Evolutionary conservation across 1,140 invertebrate species (phyloP), one percentile per base, ranked within the genome.

Genomic region (Drosophila hydei): DNA sequence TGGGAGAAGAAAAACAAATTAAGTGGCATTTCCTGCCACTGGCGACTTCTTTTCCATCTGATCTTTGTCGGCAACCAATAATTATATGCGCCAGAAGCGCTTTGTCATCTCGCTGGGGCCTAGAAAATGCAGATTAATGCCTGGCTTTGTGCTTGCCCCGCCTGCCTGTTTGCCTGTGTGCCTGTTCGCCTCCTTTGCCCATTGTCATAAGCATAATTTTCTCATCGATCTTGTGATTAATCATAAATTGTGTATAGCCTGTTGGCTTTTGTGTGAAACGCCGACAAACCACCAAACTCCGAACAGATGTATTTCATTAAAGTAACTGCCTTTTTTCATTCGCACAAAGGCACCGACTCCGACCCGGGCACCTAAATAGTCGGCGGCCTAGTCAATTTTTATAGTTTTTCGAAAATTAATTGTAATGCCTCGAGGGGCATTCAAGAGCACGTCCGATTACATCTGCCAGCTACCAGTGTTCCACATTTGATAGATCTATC

Each of bases 161-260:
- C 27, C 75, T 48, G 21, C 40, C 40, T 12, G 50, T 9, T 21
- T 40, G 21, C 16, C 16, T 12, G 50, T 14, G 16, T 23, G 23
- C 42, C 64, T 18, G 25, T 70, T 43, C 18, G 60, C 38, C 47
- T 60, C 47, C 60, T 58, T 55, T 40, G 74, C 51, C 81, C 76
- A 83, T 87, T 87, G 81, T 87, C 78, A 81, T 88, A 85, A 68
- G 72, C 83, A 85, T 89, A 89, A 85, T 89, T 89, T 89, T 87
- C 85, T 78, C 85, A 89, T 89, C 85, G 85, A 89, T 89, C 85
- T 89, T 89, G 64, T 89, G 85, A 89, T 87, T 80, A 89, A 85
- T 90, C 87, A 90, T 78, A 89, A 89, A 81, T 79, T 89, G 72
- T 89, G 64, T 72, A 51, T 56, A 56, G 65, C 38, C 60, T 38